Evolutionary conservation across 30 jellyfish, hydroid and myxozoan genomes (phyloP).

Genomic region (Aurelia coerulea): DNA sequence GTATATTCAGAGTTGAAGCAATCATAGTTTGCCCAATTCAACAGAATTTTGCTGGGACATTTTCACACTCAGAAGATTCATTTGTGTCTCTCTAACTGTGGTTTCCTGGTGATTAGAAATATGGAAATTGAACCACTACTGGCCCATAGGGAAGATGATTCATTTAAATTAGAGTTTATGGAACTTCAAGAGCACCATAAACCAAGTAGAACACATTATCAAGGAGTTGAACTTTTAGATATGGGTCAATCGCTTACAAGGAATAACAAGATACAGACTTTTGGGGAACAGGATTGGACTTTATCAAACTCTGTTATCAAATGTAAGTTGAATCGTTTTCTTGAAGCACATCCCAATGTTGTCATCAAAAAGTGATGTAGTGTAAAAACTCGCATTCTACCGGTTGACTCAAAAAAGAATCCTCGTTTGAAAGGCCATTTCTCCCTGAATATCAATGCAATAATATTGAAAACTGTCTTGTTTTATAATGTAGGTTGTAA

Average conservation of each 20-base stretch:
- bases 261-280: slow-evolving; percentile 18
- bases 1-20: too few species aligned
- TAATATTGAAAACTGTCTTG: too few species aligned
- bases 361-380: background rate
- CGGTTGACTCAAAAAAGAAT: too few species aligned
- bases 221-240: slow-evolving; percentile 15
- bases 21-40: too few species aligned
- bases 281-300: slow-evolving; percentile 14
- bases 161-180: slow-evolving; percentile 9
- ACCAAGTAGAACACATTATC: background rate
- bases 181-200: background rate
- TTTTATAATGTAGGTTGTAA: too few species aligned
- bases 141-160: slow-evolving; percentile 40
- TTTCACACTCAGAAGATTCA: too few species aligned
- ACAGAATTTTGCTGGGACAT: too few species aligned
- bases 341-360: too few species aligned
- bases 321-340: background rate
- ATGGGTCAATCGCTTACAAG: slow-evolving; percentile 59
- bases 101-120: background rate
- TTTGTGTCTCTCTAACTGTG: too few species aligned
- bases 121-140: slow-evolving; percentile 61
- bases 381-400: too few species aligned
- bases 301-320: slow-evolving; percentile 23
- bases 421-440: too few species aligned
- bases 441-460: too few species aligned